Conservation (phyloP, 2,888 invertebrate genomes). For the Eupelmus urozonus region DNA sequence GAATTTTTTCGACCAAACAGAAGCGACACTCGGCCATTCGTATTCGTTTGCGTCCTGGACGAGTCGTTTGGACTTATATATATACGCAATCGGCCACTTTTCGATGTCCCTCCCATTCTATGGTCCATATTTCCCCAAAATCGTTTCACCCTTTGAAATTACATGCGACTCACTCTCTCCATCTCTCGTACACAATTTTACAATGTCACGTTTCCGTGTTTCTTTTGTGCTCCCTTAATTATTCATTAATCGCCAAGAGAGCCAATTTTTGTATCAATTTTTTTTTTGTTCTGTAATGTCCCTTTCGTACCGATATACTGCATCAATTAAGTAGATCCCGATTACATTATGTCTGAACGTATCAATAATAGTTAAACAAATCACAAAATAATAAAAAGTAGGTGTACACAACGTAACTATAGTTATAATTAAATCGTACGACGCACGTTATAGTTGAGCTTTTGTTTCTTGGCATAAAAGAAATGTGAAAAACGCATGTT, state of each 20-base stretch:
- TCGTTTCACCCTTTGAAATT: conserved; percentile 35
- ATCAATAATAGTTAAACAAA: conserved; percentile 6
- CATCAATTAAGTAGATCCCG: conserved; percentile 26
- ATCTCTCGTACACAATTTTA: conserved; percentile 33
- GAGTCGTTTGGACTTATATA: background rate
- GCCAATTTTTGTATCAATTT: conserved; percentile 3
- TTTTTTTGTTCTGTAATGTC: background rate
- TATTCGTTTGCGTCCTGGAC: background rate
- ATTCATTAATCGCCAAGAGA: conserved; percentile 6
- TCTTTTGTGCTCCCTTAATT: conserved; percentile 23
- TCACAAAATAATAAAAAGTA: conserved; percentile 40
- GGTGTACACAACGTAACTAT: background rate
- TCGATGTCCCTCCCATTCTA: background rate
- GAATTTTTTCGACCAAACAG: background rate
- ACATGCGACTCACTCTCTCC: conserved; percentile 34
- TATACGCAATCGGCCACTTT: background rate
- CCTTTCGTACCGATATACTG: conserved; percentile 23
- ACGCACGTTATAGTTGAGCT: background rate
- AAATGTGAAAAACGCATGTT: conserved; percentile 33
- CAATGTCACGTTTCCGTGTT: conserved; percentile 23
- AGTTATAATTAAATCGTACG: no score
- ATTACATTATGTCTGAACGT: background rate
- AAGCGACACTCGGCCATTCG: background rate
- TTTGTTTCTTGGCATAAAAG: background rate
- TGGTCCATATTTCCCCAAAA: background rate